Percentiles rank a stretch among this genome's conserved stretches.
Evolutionary conservation across 2,113 vertebrate species (phyloP).

Genomic region (Thunnus thynnus): DNA sequence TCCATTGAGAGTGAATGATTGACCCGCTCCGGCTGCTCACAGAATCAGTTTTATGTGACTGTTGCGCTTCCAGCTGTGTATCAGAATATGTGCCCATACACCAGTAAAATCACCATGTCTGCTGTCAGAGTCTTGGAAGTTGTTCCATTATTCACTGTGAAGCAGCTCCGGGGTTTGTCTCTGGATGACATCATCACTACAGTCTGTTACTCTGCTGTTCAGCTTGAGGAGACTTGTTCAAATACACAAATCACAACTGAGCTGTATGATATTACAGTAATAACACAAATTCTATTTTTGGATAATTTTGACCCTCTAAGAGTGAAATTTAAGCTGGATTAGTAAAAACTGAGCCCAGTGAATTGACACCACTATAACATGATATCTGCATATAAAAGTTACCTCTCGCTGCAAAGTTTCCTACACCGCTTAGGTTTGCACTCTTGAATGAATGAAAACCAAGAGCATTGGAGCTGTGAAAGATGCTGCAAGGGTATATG

Average conservation of each 20-base stretch:
- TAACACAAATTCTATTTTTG: background rate
- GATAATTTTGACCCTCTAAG: background rate
- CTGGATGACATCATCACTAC: constrained; percentile 54
- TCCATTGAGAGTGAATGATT: constrained; percentile 73
- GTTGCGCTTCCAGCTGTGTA: constrained; percentile 70
- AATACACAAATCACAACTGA: constrained; percentile 26
- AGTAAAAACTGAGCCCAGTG: background rate
- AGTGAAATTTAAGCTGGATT: background rate
- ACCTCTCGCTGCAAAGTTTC: background rate
- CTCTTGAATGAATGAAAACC: constrained; percentile 15
- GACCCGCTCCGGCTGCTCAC: constrained; percentile 60
- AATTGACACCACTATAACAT: background rate
- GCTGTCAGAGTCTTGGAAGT: constrained; percentile 52
- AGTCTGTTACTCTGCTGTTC: constrained; percentile 26
- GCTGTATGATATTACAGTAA: background rate
- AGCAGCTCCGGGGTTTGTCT: constrained; percentile 55
- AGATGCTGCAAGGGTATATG: constrained; percentile 20
- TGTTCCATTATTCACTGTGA: constrained; percentile 65
- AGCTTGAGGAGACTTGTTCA: constrained; percentile 18
- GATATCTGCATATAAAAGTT: background rate
- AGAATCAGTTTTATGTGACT: constrained; percentile 58
- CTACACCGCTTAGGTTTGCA: background rate
- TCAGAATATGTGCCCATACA: constrained; percentile 42
- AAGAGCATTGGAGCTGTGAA: constrained; percentile 7
- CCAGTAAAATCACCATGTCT: constrained; percentile 63